phyloP scores from a whole-genome alignment of 2,113 vertebrate species.

The Phyllopteryx taeniolatus region DNA sequence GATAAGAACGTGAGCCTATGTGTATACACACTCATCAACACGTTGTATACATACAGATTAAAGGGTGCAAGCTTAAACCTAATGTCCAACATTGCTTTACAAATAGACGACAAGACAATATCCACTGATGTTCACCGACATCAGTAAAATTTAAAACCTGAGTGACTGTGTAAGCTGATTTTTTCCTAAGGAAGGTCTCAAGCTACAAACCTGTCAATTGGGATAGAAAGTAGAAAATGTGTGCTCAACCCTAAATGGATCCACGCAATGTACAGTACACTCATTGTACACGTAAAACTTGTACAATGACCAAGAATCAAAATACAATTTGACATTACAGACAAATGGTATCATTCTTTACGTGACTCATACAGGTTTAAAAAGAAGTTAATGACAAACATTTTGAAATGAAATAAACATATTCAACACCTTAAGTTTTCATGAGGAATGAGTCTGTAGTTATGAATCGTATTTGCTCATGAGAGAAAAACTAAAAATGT shows the following conservation, averaged over 20 bases:
- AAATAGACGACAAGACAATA: constrained; percentile 15
- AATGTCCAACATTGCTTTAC: constrained; percentile 1
- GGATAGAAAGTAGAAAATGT: background rate
- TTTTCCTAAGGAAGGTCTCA: background rate
- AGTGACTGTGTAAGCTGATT: background rate
- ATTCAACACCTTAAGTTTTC: no score
- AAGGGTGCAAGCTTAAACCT: constrained; percentile 17
- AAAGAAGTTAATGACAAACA: background rate
- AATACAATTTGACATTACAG: no score
- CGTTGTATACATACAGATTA: constrained; percentile 17
- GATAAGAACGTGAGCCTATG: constrained; percentile 51
- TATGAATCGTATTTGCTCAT: no score
- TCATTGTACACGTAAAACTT: background rate
- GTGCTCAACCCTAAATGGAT: constrained; percentile 3
- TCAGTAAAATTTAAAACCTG: constrained; percentile 17
- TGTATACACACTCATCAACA: constrained; percentile 30
- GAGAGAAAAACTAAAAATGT: no score
- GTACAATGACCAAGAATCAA: background rate
- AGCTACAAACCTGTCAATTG: no score
- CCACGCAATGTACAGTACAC: background rate
- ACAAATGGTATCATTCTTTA: no score
- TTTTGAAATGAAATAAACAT: no score
- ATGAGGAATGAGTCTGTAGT: no score
- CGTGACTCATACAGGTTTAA: background rate
- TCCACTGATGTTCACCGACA: constrained; percentile 15